Evolutionary conservation across 2,797 vertebrate genomes (phyloP), one percentile per base, ranked within the genome.

Genomic region (Halcyon smyrnensis): DNA sequence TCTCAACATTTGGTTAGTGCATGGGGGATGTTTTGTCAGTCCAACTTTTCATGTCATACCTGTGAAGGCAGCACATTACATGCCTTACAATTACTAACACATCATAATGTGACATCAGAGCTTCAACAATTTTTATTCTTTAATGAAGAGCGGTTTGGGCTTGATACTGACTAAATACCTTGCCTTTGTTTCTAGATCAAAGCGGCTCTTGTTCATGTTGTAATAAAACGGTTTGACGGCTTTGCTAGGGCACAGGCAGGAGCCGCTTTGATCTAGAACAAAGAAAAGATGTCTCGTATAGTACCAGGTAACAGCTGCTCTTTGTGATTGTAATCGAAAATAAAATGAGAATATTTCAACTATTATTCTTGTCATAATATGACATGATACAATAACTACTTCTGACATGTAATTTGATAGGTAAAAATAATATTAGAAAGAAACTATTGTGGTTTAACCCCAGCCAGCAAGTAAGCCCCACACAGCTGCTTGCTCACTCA

Each of bases 361-460:
- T 84, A 90, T 94, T 84, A 94, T 51, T 81, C 93, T 54, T 96
- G 96, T 94, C 95, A 96, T 84, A 96, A 94, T 91, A 95, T 95
- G 95, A 93, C 93, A 95, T 36, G 93, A 88, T 84, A 86, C 73
- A 93, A 53, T 85, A 79, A 91, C 79, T 92, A 34, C 73, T 85
- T 59, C 91, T 95, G 94, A 94, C 90, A 95, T 46, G 76, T 28
- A 62, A 80, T 74, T 91, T 87, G 80, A 91, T 70, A 65, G 82
- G 73, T 81, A 86, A 89, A 97, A 95, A 88, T 83, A 94, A 84
- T 78, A 69, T 71, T 82, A 84, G 45, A 78, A n/a, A 73, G 77
- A 69, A 94, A 73, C n/a, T 54, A 37, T 41, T 13, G 48, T 39
- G 68, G 68, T 23, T 53, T 53, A 70, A 69, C 34, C 48, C 68